Evolutionary conservation across 64 coral and sea anemone genomes (phyloP).

Genomic region (Montipora capricornis): DNA sequence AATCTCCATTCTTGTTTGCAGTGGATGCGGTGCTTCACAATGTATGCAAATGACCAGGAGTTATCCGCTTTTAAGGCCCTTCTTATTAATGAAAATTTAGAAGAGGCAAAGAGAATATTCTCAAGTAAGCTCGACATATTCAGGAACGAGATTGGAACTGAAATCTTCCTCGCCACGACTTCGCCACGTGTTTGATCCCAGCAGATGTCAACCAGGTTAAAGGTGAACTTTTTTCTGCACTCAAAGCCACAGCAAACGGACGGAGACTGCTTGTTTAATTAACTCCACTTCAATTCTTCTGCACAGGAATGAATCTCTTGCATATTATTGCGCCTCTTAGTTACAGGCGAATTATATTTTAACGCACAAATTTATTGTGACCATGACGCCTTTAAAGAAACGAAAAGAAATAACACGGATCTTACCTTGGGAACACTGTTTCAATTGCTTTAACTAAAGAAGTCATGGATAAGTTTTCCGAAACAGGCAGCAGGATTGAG

Average conservation of each 20-base stretch:
- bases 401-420: background rate
- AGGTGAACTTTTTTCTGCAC: slow-evolving; percentile 20
- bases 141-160: background rate
- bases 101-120: slow-evolving; percentile 17
- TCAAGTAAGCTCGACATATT: background rate
- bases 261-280: slow-evolving; percentile 69
- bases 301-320: slow-evolving; percentile 15
- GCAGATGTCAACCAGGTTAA: background rate
- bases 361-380: slow-evolving; percentile 38
- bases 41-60: background rate
- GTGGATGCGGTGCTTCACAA: background rate
- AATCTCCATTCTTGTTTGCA: no score
- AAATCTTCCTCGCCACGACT: slow-evolving; percentile 2
- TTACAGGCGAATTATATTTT: slow-evolving; percentile 49
- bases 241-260: slow-evolving; percentile 63
- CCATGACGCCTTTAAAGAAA: slow-evolving; percentile 14
- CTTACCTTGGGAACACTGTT: slow-evolving; percentile 27
- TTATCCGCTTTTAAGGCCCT: background rate
- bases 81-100: background rate
- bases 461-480: background rate
- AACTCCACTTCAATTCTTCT: slow-evolving; percentile 53
- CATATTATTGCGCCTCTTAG: slow-evolving; percentile 50
- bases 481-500: slow-evolving; percentile 29
- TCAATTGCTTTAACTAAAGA: slow-evolving; percentile 8
- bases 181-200: slow-evolving; percentile 31